Percentiles rank a stretch among this genome's conserved stretches.
phyloP scores from a whole-genome alignment of 2,888 invertebrate genomes.

The Holacanthella duospinosa region DNA sequence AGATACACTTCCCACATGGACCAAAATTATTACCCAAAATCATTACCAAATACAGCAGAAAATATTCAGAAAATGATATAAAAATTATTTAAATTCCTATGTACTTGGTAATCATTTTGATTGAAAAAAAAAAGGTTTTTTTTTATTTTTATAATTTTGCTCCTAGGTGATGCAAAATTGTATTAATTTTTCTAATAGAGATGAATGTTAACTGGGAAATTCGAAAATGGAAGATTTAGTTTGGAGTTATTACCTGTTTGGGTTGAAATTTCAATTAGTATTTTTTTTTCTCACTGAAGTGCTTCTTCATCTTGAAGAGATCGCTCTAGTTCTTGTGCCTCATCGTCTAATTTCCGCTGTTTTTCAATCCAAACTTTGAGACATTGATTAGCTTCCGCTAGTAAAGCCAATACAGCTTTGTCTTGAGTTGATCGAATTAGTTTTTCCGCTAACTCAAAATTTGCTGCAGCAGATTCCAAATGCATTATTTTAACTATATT shows the following conservation, averaged over 20 bases:
- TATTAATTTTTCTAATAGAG: no score
- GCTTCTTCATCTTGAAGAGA: background rate
- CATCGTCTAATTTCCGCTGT: background rate
- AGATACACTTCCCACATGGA: no score
- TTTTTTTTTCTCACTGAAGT: background rate
- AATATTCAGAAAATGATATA: no score
- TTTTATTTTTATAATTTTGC: background rate
- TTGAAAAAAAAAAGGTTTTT: background rate
- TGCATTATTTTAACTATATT: slow-evolving; percentile 30
- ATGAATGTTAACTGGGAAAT: no score
- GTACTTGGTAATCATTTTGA: no score
- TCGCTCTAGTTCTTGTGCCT: background rate
- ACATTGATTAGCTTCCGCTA: slow-evolving; percentile 35
- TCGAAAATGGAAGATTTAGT: no score
- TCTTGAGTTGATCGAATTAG: slow-evolving; percentile 21
- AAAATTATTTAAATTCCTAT: no score
- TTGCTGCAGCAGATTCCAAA: slow-evolving; percentile 22
- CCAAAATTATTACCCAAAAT: no score
- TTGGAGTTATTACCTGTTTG: background rate
- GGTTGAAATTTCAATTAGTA: background rate
- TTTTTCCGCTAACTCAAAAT: slow-evolving; percentile 30
- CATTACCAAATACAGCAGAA: no score
- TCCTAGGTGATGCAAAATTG: no score
- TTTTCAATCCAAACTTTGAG: slow-evolving; percentile 34
- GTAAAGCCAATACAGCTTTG: slow-evolving; percentile 24